Evolutionary conservation across 1,140 invertebrate species (phyloP), one percentile per base, ranked within the genome.

Genomic region (Proctacanthus coquilletti): DNA sequence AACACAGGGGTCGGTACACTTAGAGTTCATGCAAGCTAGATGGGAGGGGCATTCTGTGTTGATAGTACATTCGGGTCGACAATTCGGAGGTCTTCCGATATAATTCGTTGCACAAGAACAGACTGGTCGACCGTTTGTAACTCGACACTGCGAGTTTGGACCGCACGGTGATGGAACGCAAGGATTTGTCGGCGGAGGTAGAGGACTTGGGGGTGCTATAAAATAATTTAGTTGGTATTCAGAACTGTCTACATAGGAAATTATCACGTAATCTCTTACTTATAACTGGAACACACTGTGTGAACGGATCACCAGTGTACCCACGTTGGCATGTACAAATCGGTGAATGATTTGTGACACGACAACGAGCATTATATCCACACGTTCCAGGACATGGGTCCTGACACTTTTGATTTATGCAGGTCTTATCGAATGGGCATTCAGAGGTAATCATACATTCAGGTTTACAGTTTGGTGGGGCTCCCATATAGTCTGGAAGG

Each of bases 361-460:
- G 74, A 56, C 85, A 89, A 34, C 74, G 64, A 8, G 84, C 79
- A 52, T 83, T 82, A n/a, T 74, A 63, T n/a, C 83, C 83, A 51
- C 84, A 89, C 4, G 77, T 79, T 40, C 80, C 80, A 11, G 72
- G 64, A 54, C 82, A 86, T 3, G 83, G 84, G 61, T 87, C 77
- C 36, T 71, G 67, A 45, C 84, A 87, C 55, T 74, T 78, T 55
- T 80, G 74, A 51, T 76, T 71, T 14, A 80, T 70, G 48, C 84
- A 86, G 38, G 82, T 78, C 53, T 74, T 77, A 45, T 85, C 73
- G 42, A 74, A 71, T 13, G 75, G 57, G 61, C 86, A 92, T 50
- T 89, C 84, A 1, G 80, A 73, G 60, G 78, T 84, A 19, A 81
- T 70, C 13, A 81, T 70, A 60, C 82, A 86, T 61, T 87, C 82